Evolutionary conservation across 2,797 vertebrate genomes (phyloP), one percentile per base, ranked within the genome.

Genomic region (Clarias laeviceps): DNA sequence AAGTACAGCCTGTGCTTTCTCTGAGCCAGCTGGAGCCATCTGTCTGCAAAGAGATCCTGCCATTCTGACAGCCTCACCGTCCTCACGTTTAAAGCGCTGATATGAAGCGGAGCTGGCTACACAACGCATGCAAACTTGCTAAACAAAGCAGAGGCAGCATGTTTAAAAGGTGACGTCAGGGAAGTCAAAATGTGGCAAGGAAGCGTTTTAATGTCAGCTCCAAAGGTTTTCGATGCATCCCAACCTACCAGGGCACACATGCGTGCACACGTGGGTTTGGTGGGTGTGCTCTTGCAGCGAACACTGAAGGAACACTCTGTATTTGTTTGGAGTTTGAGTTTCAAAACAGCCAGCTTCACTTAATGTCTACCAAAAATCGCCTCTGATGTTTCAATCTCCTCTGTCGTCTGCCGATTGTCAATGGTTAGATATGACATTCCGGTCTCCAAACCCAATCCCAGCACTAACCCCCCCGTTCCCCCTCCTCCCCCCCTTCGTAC

Each of bases 1-100:
- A 32, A 69, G 80, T 69, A 57, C 80, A 82, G 80, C 45, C 50
- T 82, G 80, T 82, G 80, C 82, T 29, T 84, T 54, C 59, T 54
- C 62, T 17, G 50, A 59, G 82, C 29, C 62, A 77, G 37, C 57
- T 37, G 54, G 27, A 70, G 29, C 79, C 40, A 84, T 56, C 66
- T 76, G 50, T 70, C 12, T 70, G 68, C 45, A 66, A 70, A 56
- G 80, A 69, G 20, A 69, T 24, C 34, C 40, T 68, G 45, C 29
- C 66, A 57, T 20, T 29, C 22, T 9, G 80, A n/a, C 66, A 17
- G 80, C 29, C 4, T 82, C 65, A 8, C 18, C 65, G 9, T 70
- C 45, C 34, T 70, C n/a, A 17, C 20, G 27, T 12, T 32, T 54
- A 22, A 66, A 66, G 18, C 24, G 45, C 64, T 32, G 64, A 66